Conservation (phyloP, 2,113 vertebrate genomes). For the zebrafish (Danio rerio) region DNA sequence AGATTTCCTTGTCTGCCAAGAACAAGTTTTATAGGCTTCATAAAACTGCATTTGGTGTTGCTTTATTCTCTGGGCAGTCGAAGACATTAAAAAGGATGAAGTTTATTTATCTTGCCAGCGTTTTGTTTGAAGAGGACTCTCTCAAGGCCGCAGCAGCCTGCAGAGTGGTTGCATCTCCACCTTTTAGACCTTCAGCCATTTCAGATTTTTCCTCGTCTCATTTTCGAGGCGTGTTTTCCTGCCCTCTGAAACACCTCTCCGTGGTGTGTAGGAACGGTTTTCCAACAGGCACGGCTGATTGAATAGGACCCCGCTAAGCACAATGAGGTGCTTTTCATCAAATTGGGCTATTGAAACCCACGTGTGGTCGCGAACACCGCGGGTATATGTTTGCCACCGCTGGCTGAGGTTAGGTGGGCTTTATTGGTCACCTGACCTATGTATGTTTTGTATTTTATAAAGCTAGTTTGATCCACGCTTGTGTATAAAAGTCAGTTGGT, state of each 20-base stretch:
- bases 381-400: constrained; percentile 7
- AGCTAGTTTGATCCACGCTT: constrained; percentile 4
- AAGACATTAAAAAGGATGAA: constrained; percentile 22
- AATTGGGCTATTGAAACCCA: constrained; percentile 43
- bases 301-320: constrained; percentile 36
- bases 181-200: constrained; percentile 43
- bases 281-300: constrained; percentile 39
- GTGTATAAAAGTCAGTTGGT: neutral
- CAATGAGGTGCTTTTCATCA: constrained; percentile 41
- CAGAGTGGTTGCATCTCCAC: constrained; percentile 17
- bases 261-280: constrained; percentile 12
- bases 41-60: constrained; percentile 10
- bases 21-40: constrained; percentile 25
- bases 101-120: constrained; percentile 16
- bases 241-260: constrained; percentile 37
- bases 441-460: constrained; percentile 25
- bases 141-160: constrained; percentile 14
- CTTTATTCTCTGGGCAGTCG: constrained; percentile 5
- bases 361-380: constrained; percentile 14
- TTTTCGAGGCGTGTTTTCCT: constrained; percentile 42
- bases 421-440: constrained; percentile 26
- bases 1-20: neutral
- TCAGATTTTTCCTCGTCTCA: constrained; percentile 35
- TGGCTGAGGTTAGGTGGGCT: neutral
- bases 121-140: constrained; percentile 36